phyloP scores from a whole-genome alignment of 2,113 vertebrate genomes.

The Narcine bancroftii region DNA sequence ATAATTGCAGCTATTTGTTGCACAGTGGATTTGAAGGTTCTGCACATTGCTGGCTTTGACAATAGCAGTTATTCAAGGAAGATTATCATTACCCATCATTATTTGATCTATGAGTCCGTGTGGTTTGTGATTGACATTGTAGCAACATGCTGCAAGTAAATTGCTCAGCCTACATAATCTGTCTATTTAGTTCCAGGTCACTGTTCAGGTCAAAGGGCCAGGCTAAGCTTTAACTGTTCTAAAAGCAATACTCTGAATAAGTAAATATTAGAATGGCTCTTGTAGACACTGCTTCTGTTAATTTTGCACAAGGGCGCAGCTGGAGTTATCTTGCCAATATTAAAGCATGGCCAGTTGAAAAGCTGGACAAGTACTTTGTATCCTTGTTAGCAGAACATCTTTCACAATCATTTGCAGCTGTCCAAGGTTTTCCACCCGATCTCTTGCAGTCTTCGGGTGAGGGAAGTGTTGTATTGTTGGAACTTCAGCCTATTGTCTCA shows the following conservation, averaged over 20 bases:
- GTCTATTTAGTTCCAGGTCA: slow-evolving; percentile 23
- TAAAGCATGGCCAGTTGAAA: not conserved
- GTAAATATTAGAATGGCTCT: not conserved
- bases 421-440: not conserved
- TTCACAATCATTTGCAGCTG: not conserved
- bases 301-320: not conserved
- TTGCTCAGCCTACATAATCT: not conserved
- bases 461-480: not conserved
- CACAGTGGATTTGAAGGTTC: not conserved
- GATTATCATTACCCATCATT: not conserved
- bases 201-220: not conserved
- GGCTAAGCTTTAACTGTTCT: not conserved
- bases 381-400: not conserved
- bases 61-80: not conserved
- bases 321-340: not conserved
- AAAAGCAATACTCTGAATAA: not conserved
- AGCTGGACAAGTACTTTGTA: not conserved
- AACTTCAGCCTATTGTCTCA: not conserved
- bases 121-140: not conserved
- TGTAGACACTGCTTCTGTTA: not conserved
- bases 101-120: not conserved
- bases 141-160: not conserved
- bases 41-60: not conserved
- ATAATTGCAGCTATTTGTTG: not conserved
- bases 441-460: too few species aligned